These are phyloP conservation scores for Odontophorus gujanensis DNA, from an alignment of 2,113 vertebrate genomes.

Conservation along the genomic window DNA sequence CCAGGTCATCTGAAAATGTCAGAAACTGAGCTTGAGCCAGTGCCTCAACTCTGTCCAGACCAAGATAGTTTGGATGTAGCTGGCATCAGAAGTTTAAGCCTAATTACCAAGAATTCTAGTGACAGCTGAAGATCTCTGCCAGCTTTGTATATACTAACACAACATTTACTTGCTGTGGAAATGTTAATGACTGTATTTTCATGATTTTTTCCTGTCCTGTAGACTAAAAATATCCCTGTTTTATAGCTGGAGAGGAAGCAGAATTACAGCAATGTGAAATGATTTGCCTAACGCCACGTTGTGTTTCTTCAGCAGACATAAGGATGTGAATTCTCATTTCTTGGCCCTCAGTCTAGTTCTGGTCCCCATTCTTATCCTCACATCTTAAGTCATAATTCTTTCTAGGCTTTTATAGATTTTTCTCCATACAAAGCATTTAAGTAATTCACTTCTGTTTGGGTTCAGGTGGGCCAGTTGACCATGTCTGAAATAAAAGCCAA, in stretches of 20 bases:
- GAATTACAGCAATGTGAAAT: not conserved
- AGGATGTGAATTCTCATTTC: not conserved
- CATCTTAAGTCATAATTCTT: not conserved
- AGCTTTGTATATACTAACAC: not conserved
- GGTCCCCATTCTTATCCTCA: not conserved
- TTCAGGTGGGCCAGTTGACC: not conserved
- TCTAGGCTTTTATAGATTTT: not conserved
- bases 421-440: not conserved
- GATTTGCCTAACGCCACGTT: not conserved
- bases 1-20: not conserved
- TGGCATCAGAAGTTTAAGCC: not conserved
- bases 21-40: not conserved
- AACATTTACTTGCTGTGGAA: not conserved
- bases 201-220: not conserved
- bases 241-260: slow-evolving; percentile 28
- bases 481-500: not conserved
- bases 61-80: not conserved
- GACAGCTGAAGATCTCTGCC: not conserved
- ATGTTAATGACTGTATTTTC: not conserved
- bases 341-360: not conserved
- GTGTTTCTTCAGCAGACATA: not conserved
- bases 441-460: not conserved
- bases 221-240: not conserved
- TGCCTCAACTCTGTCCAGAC: not conserved
- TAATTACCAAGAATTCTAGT: not conserved